Conservation (phyloP, 2,888 invertebrate species). For the Hirtodrosophila histrioides region DNA sequence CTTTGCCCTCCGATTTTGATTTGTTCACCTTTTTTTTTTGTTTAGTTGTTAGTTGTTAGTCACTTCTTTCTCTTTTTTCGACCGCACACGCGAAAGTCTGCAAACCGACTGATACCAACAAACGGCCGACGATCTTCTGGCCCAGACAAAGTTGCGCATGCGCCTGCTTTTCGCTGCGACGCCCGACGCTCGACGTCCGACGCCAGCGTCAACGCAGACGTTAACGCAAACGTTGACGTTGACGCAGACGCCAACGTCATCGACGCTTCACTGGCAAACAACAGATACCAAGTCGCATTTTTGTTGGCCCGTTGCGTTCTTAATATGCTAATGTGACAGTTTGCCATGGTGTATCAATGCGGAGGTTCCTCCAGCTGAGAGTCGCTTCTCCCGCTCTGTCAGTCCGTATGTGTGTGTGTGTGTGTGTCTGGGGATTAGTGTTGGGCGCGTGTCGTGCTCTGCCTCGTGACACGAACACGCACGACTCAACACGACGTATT, state of each 20-base stretch:
- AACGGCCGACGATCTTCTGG: conserved; percentile 54
- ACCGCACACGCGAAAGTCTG: conserved; percentile 81
- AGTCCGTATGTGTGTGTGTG: background rate
- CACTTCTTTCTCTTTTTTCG: conserved; percentile 32
- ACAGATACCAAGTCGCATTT: conserved; percentile 63
- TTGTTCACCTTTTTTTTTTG: no score
- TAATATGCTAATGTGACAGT: conserved; percentile 80
- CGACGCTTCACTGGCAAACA: conserved; percentile 53
- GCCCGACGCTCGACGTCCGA: background rate
- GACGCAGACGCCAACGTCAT: conserved; percentile 3
- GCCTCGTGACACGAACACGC: no score
- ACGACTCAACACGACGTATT: no score
- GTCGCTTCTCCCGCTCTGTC: conserved; percentile 16
- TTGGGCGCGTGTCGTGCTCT: background rate
- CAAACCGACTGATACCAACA: conserved; percentile 73
- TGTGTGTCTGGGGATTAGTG: conserved; percentile 8
- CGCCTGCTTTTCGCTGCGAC: conserved; percentile 39
- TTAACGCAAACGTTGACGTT: conserved; percentile 3
- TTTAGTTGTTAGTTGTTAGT: no score
- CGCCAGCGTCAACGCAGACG: conserved; percentile 12
- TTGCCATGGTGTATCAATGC: conserved; percentile 57
- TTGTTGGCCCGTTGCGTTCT: conserved; percentile 68
- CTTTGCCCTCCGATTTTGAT: conserved; percentile 7
- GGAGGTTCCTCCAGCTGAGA: conserved; percentile 38
- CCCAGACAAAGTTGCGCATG: conserved; percentile 68